Percentiles rank a stretch among this genome's conserved stretches.
phyloP scores from a whole-genome alignment of 2,113 vertebrate genomes.

The Pelusios castaneus region DNA sequence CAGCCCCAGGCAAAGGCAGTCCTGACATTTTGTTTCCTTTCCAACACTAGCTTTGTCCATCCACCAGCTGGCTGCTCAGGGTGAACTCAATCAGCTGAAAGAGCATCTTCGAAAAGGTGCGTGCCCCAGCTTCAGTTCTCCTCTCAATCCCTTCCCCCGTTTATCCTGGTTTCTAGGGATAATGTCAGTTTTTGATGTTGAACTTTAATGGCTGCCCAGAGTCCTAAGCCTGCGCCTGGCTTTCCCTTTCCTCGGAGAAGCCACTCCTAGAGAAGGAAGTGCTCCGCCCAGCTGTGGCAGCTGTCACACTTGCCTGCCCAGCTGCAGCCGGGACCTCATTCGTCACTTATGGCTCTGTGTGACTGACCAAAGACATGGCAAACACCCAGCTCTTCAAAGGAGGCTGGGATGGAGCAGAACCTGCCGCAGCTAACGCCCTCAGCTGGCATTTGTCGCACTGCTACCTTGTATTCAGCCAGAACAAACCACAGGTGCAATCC shows the following conservation, averaged over 20 bases:
- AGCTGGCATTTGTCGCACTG: neutral
- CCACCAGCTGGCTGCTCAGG: slow-evolving; percentile 95
- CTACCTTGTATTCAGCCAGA: neutral
- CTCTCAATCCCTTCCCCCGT: neutral
- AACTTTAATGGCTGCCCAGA: neutral
- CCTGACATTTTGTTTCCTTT: neutral
- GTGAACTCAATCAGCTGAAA: slow-evolving; percentile 88
- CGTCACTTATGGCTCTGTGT: neutral
- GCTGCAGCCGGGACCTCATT: neutral
- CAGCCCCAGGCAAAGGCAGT: neutral
- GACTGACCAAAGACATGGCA: neutral
- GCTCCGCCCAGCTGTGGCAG: neutral
- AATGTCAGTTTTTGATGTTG: neutral
- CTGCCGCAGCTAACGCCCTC: neutral
- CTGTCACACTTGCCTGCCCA: neutral
- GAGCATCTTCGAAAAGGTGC: slow-evolving; percentile 87
- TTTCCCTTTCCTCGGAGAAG: neutral
- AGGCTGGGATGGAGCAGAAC: fast-evolving
- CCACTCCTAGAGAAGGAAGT: neutral
- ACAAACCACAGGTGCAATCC: neutral
- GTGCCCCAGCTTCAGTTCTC: too few species aligned
- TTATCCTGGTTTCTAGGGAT: neutral
- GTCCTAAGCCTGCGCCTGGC: neutral
- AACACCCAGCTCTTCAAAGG: neutral
- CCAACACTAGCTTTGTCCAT: slow-evolving; percentile 84